Evolutionary conservation across 1,140 invertebrate genomes (phyloP).

Genomic region (Gerris buenoi): DNA sequence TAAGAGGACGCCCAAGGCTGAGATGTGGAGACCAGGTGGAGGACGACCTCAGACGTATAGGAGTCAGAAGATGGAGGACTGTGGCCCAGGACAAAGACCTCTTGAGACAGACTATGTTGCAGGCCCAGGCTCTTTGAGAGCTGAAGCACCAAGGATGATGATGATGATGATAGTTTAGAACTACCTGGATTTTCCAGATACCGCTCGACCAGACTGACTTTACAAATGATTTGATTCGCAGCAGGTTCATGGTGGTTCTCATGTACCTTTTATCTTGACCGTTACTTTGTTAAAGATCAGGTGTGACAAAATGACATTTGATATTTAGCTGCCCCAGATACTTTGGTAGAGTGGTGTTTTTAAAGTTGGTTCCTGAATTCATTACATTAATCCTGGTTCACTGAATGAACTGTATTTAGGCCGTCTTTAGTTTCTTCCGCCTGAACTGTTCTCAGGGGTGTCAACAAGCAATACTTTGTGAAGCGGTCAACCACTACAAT

Average conservation of each 20-base stretch:
- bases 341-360: neutral
- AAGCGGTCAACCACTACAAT: neutral
- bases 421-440: neutral
- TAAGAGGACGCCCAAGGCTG: too few species aligned
- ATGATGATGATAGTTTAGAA: too few species aligned
- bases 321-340: neutral
- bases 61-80: too few species aligned
- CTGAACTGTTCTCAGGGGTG: neutral
- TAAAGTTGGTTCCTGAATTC: neutral
- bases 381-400: neutral
- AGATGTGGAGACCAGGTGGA: too few species aligned
- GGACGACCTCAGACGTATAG: too few species aligned
- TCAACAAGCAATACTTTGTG: neutral
- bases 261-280: neutral
- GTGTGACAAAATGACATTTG: neutral
- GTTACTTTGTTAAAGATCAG: neutral
- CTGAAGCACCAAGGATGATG: too few species aligned
- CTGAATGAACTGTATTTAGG: neutral
- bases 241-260: neutral
- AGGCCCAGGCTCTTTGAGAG: too few species aligned
- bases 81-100: too few species aligned
- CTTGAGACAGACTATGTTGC: too few species aligned
- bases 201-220: neutral
- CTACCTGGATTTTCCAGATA: neutral
- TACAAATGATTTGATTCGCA: neutral